These are phyloP conservation scores for Notocelia uddmanniana DNA, from an alignment of 2,888 invertebrate species.

Conservation along the genomic window DNA sequence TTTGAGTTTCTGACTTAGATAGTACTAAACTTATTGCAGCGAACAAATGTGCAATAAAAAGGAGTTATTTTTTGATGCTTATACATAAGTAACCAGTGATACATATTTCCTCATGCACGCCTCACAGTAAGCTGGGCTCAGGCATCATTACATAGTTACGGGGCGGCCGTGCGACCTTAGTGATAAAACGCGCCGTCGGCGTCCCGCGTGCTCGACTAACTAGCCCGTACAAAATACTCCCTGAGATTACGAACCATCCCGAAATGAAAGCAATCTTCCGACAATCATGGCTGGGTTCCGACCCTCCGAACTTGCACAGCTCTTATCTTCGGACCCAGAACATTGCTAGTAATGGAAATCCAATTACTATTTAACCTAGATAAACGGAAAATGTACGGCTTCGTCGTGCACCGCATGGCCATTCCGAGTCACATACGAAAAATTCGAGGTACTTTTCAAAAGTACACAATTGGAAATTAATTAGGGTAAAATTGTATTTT, in stretches of 20 bases:
- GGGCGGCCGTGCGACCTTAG: slow-evolving; percentile 57
- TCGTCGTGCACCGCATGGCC: slow-evolving; percentile 53
- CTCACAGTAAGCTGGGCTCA: slow-evolving; percentile 50
- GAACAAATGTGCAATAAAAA: neutral
- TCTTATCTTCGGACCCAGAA: slow-evolving; percentile 71
- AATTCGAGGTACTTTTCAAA: slow-evolving; percentile 50
- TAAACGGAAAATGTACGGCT: slow-evolving; percentile 69
- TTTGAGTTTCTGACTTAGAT: too few relatives aligned
- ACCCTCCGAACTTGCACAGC: slow-evolving; percentile 62
- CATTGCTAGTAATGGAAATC: slow-evolving; percentile 76
- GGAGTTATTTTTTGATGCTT: neutral
- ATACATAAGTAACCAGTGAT: neutral
- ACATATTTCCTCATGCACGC: slow-evolving; percentile 17
- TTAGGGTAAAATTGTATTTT: slow-evolving; percentile 10
- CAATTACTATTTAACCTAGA: slow-evolving; percentile 76
- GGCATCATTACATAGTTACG: slow-evolving; percentile 55
- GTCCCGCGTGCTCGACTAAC: slow-evolving; percentile 44
- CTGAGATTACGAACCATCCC: slow-evolving; percentile 61
- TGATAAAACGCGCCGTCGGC: slow-evolving; percentile 63
- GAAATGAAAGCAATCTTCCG: slow-evolving; percentile 70
- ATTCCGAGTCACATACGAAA: slow-evolving; percentile 56
- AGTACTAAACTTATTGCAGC: too few relatives aligned
- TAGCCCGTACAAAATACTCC: slow-evolving; percentile 60
- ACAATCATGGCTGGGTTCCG: slow-evolving; percentile 63
- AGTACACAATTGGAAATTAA: slow-evolving; percentile 35